Base-by-base conservation (phyloP, 2,113 vertebrate species). In the Accipiter cooperii region DNA sequence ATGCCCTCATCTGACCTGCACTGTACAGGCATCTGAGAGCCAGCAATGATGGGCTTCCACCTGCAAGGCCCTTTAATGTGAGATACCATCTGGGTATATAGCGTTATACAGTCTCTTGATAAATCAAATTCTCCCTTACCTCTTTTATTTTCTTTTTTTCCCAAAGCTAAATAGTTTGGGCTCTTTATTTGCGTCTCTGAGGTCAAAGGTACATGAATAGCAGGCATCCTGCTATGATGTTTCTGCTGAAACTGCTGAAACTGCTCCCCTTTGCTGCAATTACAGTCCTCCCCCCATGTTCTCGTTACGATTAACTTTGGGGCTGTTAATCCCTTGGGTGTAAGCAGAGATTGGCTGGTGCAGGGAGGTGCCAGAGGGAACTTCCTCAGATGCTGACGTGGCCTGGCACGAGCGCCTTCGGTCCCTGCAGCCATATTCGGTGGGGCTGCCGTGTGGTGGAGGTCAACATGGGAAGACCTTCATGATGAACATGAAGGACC, bases 381-480 rank as follows among this genome's bases (percentile, higher is more conserved):
- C 68, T 33, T 65, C 28, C 20, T 54, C 17, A 46, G 74, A 25
- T 60, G 66, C 17, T 38, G 38, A 12, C 0, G 1, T 57, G 55
- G 16, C 63, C 52, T 66, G 25, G 18, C 36, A 57, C 0, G 3
- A 63, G 25, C 21, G 51, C 47, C 16, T 84, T 51, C 0, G 2
- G 19, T 65, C 9, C 21, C 42, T 63, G 15, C n/a, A 49, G 55
- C 38, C 0, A 0, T 47, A 10, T 65, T 76, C 0, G 3, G 24
- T 64, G 74, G 19, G n/a, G 31, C 15, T 78, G 12, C 42, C 3
- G 1, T 2, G 0, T 47, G 7, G 36, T 57, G 5, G 8, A 31
- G 42, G 55, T 71, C 12, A 12, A 36, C 4, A 6, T 17, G 29
- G 42, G 47, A 73, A 68, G 38, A 71, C 38, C 51, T 60, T 86